These are phyloP conservation scores for Drosophila acutilabella DNA, from an alignment of 2,888 invertebrate species.

Conservation along the genomic window DNA sequence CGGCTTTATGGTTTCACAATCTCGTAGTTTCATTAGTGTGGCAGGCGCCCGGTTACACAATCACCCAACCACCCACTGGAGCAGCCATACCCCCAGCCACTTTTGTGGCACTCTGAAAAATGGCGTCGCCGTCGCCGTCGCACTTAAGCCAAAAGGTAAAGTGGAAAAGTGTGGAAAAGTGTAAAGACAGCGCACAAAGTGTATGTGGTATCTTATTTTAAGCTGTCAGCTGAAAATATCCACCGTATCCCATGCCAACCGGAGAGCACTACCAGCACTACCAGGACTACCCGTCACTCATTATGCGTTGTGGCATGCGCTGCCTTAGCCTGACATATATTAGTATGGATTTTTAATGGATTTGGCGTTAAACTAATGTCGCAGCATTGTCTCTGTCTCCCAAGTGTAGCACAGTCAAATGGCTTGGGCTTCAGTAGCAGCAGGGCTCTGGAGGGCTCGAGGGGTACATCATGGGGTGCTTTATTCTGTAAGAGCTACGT, in stretches of 20 bases:
- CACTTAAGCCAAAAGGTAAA: constrained; percentile 67
- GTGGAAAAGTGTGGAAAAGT: constrained; percentile 38
- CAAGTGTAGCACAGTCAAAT: constrained; percentile 39
- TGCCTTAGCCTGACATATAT: constrained; percentile 71
- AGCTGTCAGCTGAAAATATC: constrained; percentile 45
- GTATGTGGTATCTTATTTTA: constrained; percentile 69
- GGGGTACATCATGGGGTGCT: background rate
- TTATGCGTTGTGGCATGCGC: constrained; percentile 71
- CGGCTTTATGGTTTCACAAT: constrained; percentile 40
- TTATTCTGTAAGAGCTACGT: constrained; percentile 20
- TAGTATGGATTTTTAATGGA: constrained; percentile 80
- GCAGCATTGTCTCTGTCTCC: constrained; percentile 46
- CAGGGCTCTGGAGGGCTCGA: too few species aligned
- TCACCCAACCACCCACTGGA: background rate
- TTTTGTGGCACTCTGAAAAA: constrained; percentile 61
- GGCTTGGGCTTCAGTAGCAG: constrained; percentile 4
- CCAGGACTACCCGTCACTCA: constrained; percentile 62
- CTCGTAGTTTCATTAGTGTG: constrained; percentile 54
- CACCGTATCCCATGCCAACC: constrained; percentile 4
- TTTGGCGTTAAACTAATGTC: constrained; percentile 73
- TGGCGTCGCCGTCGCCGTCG: constrained; percentile 25
- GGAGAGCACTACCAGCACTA: constrained; percentile 1
- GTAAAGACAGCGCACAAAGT: constrained; percentile 64
- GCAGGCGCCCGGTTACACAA: background rate
- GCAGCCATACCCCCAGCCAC: constrained; percentile 6